These are phyloP conservation scores for Tragulus kanchil DNA, from an alignment of 2,113 vertebrate genomes.

Conservation along the genomic window DNA sequence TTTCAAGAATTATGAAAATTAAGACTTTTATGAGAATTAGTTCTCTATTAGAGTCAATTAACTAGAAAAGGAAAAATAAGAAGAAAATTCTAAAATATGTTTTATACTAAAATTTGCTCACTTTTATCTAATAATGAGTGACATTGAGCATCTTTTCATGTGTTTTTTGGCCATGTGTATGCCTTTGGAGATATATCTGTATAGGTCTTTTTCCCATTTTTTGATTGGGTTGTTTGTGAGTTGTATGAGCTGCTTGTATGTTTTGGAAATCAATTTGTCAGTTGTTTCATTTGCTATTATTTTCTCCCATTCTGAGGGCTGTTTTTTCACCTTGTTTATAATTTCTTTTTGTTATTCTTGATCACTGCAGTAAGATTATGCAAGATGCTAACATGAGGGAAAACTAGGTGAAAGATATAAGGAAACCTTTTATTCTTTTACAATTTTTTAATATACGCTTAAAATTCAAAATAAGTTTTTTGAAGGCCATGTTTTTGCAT, in stretches of 20 bases:
- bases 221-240: too few relatives aligned
- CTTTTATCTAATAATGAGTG: slow-evolving; percentile 21
- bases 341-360: not conserved
- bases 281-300: too few relatives aligned
- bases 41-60: not conserved
- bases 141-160: too few relatives aligned
- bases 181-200: too few relatives aligned
- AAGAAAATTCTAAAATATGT: not conserved
- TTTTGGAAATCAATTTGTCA: too few relatives aligned
- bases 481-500: not conserved
- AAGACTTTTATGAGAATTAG: not conserved
- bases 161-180: too few relatives aligned
- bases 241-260: too few relatives aligned
- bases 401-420: not conserved
- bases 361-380: not conserved
- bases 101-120: not conserved
- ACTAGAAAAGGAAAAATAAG: not conserved
- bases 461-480: not conserved
- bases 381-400: slow-evolving; percentile 22
- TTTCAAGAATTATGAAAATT: not conserved
- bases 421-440: not conserved
- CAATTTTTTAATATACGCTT: not conserved
- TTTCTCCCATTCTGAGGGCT: too few relatives aligned
- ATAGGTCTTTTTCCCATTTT: too few relatives aligned
- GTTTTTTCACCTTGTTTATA: too few relatives aligned